Evolutionary conservation across 2,113 vertebrate genomes (phyloP).

Genomic region (Chaetops frenatus): DNA sequence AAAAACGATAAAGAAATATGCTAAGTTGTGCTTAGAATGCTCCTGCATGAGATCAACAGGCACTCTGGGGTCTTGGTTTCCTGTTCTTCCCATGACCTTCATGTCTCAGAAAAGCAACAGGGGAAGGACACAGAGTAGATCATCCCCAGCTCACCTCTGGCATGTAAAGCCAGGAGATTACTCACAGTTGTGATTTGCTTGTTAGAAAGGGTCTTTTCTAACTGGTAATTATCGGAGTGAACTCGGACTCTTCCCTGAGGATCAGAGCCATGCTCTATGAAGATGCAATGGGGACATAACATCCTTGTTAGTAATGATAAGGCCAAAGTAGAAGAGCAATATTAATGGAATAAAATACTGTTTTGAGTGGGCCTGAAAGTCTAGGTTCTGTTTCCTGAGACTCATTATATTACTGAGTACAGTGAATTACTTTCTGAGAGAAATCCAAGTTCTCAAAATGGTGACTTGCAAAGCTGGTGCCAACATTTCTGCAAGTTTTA

Average conservation of each 20-base stretch:
- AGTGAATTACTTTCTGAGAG: neutral
- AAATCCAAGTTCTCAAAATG: neutral
- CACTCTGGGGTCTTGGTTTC: neutral
- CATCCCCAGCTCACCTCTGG: neutral
- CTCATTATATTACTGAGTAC: neutral
- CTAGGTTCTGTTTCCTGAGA: neutral
- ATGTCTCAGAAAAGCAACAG: neutral
- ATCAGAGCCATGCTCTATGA: neutral
- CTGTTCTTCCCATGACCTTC: neutral
- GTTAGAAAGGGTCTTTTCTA: neutral
- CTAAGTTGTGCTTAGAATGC: neutral
- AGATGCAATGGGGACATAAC: accelerated
- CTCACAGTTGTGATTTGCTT: neutral
- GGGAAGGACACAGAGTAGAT: neutral
- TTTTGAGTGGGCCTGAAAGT: neutral
- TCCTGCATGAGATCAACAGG: neutral
- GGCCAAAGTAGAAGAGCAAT: neutral
- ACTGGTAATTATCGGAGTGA: neutral
- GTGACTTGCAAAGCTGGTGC: neutral
- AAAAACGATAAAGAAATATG: neutral
- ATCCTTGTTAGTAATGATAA: neutral
- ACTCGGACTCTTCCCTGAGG: neutral
- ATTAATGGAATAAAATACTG: neutral
- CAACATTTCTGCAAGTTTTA: neutral
- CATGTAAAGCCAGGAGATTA: neutral